Percentiles rank a stretch among this genome's conserved stretches.
phyloP scores from a whole-genome alignment of 2,113 vertebrate genomes.

The Scopus umbretta region DNA sequence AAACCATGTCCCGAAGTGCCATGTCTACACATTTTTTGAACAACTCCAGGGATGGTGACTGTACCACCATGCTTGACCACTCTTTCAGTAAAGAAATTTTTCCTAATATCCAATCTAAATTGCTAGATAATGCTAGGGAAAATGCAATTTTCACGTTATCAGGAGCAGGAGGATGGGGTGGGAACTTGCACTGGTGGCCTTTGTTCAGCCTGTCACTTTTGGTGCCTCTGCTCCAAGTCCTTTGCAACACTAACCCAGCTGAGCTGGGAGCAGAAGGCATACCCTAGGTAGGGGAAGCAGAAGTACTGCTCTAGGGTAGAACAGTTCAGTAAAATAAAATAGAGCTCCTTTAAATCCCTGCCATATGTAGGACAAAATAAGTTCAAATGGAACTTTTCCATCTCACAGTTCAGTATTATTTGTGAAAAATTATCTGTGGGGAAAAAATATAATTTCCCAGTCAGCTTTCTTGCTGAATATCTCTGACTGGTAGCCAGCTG shows the following conservation, averaged over 20 bases:
- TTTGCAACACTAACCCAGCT: neutral
- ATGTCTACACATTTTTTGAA: too few relatives aligned
- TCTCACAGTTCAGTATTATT: neutral
- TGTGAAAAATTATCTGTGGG: neutral
- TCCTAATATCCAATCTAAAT: too few relatives aligned
- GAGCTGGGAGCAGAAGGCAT: neutral
- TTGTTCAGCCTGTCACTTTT: neutral
- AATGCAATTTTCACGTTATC: neutral
- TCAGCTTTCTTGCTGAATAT: constrained; percentile 16
- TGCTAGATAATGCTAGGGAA: too few relatives aligned
- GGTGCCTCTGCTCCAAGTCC: neutral
- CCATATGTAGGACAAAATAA: neutral
- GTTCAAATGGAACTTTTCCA: neutral
- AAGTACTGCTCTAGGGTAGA: neutral
- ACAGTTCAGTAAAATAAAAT: neutral
- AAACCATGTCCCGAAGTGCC: too few relatives aligned
- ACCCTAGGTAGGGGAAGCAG: neutral
- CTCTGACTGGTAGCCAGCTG: constrained; percentile 15
- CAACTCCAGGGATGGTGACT: too few relatives aligned
- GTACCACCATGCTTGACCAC: too few relatives aligned
- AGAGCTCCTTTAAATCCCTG: neutral
- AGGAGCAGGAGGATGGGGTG: neutral
- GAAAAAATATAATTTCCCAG: neutral
- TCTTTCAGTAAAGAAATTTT: too few relatives aligned
- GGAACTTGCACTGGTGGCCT: neutral